phyloP scores from a whole-genome alignment of 2,888 invertebrate genomes.

The Philereme transversata region DNA sequence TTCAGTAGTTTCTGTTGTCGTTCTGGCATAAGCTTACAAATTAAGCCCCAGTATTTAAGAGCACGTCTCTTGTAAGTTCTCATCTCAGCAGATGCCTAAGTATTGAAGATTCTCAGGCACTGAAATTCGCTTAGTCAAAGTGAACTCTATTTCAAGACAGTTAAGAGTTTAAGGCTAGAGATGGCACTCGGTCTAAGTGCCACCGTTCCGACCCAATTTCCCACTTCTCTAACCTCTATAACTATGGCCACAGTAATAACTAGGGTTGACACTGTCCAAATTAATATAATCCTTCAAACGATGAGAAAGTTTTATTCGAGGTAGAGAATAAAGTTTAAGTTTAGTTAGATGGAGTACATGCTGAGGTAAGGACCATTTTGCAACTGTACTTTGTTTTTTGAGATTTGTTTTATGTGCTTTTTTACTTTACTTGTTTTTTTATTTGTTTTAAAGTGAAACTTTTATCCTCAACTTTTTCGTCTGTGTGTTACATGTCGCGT shows the following conservation, averaged over 20 bases:
- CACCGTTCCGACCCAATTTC: conserved; percentile 28
- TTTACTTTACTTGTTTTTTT: no score
- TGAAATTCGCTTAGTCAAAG: conserved; percentile 6
- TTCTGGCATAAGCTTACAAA: neutral
- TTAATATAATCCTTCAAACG: conserved; percentile 3
- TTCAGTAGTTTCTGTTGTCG: neutral
- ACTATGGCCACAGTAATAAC: conserved; percentile 15
- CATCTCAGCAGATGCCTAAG: neutral
- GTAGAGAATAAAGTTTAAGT: neutral
- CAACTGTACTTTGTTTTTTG: no score
- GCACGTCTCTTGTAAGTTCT: conserved; percentile 9
- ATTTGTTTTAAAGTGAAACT: no score
- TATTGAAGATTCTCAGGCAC: neutral
- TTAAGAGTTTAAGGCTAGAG: conserved; percentile 4
- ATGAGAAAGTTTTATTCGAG: neutral
- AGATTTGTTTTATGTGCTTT: no score
- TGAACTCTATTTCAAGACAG: conserved; percentile 7
- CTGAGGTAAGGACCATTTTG: no score
- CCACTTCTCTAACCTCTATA: conserved; percentile 27
- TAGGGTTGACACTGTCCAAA: conserved; percentile 18
- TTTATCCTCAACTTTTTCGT: no score
- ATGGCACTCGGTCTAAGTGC: conserved; percentile 16
- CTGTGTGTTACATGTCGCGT: no score
- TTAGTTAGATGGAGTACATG: no score
- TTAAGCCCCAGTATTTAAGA: conserved; percentile 14